A percentile compares a stretch with the other conserved stretches of the same genome.
These are phyloP conservation scores for Streptopelia turtur DNA, from an alignment of 2,797 vertebrate genomes.

Conservation along the genomic window DNA sequence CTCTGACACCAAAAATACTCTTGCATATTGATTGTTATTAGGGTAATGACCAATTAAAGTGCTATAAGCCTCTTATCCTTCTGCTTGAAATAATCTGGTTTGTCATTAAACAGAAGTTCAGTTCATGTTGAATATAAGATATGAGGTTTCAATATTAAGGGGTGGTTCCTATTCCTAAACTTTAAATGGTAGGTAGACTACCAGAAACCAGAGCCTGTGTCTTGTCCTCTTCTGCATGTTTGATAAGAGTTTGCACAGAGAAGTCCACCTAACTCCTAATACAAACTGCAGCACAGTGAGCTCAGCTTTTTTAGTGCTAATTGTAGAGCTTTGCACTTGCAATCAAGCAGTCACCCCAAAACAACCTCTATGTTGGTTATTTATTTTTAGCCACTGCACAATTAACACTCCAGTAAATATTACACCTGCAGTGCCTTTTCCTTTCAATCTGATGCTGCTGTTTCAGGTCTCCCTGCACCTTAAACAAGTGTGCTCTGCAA, in stretches of 20 bases:
- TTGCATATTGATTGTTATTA: background rate
- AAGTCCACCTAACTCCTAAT: background rate
- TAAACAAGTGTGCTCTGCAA: background rate
- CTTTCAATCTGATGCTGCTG: background rate
- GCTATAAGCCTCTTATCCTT: background rate
- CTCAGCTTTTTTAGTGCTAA: constrained; percentile 10
- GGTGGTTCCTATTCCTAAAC: background rate
- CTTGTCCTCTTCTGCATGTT: background rate
- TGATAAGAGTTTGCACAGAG: background rate
- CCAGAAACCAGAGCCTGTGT: background rate
- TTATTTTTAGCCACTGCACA: constrained; percentile 51
- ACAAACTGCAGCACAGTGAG: background rate
- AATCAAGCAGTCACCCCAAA: constrained; percentile 42
- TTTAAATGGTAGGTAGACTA: background rate
- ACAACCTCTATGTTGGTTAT: background rate
- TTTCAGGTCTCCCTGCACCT: background rate
- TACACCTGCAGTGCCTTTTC: constrained; percentile 18
- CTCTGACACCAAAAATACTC: background rate
- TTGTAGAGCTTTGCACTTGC: constrained; percentile 17
- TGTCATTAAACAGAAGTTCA: background rate
- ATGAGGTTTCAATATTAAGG: background rate
- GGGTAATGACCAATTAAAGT: background rate
- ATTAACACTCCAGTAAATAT: constrained; percentile 49
- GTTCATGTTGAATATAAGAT: background rate
- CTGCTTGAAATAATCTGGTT: background rate